A percentile compares a stretch with the other conserved stretches of the same genome.
phyloP scores from a whole-genome alignment of 1,140 invertebrate species.

The Drosophila jambulina region DNA sequence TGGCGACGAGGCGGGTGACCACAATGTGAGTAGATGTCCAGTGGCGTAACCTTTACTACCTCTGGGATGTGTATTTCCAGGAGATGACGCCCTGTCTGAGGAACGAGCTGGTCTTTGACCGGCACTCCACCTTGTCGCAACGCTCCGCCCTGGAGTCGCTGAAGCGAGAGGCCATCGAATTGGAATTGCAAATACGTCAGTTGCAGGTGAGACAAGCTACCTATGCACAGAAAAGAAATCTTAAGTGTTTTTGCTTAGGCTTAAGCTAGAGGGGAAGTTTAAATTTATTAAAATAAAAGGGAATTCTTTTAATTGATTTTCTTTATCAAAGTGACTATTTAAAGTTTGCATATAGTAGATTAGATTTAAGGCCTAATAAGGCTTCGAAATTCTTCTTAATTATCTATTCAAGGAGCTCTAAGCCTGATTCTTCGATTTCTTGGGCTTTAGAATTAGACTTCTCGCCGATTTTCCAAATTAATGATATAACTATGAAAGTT shows the following conservation, averaged over 20 bases:
- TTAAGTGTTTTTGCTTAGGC: no score
- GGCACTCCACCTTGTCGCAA: conserved; percentile 90
- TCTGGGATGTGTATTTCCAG: conserved; percentile 71
- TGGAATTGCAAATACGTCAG: conserved; percentile 94
- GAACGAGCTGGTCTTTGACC: conserved; percentile 93
- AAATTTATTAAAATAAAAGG: no score
- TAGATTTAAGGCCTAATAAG: neutral
- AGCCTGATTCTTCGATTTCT: conserved; percentile 18
- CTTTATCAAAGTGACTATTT: neutral
- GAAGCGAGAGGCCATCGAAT: conserved; percentile 91
- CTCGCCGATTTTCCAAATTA: conserved; percentile 21
- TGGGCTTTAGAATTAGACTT: neutral
- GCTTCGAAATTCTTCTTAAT: neutral
- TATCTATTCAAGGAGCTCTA: neutral
- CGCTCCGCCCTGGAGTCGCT: conserved; percentile 91
- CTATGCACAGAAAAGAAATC: neutral
- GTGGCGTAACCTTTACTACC: neutral
- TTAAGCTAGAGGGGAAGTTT: neutral
- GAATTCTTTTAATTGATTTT: neutral
- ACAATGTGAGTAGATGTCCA: conserved; percentile 69
- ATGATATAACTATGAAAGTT: conserved; percentile 6
- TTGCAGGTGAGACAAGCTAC: conserved; percentile 86
- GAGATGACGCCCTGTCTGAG: conserved; percentile 89
- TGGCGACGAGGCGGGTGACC: conserved; percentile 72
- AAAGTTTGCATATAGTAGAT: no score